A percentile compares a stretch with the other conserved stretches of the same genome.
Conservation (phyloP, 2,797 vertebrate species). For the Tolypeutes matacus region DNA sequence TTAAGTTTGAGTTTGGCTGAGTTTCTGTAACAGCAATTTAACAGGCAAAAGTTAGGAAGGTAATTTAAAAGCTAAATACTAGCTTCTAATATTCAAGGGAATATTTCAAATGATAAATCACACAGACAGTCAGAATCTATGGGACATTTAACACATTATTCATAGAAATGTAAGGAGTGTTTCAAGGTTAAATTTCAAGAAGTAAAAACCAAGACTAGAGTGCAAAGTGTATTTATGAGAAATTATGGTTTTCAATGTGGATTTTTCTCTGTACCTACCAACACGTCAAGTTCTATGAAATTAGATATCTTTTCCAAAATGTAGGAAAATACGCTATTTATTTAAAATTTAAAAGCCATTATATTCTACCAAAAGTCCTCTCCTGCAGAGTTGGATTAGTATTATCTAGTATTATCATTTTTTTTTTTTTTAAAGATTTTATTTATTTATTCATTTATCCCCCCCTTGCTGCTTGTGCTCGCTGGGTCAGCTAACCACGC, state of each 20-base stretch:
- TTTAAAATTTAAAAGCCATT: not conserved
- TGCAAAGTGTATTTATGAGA: constrained; percentile 38
- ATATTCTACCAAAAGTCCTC: not conserved
- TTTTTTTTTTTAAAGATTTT: too few species aligned
- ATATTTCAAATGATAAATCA: constrained; percentile 67
- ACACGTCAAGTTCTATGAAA: constrained; percentile 19
- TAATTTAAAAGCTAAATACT: constrained; percentile 30
- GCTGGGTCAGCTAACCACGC: too few species aligned
- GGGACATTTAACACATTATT: not conserved
- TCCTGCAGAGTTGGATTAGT: not conserved
- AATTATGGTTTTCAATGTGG: not conserved
- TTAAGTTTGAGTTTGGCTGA: not conserved
- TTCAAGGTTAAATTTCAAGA: constrained; percentile 57
- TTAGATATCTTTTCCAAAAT: constrained; percentile 38
- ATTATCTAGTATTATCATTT: fast-evolving
- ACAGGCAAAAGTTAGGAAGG: constrained; percentile 30
- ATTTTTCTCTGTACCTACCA: constrained; percentile 44
- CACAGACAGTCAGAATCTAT: constrained; percentile 11
- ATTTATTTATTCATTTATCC: too few species aligned
- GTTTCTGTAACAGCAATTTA: constrained; percentile 1
- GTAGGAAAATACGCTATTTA: not conserved
- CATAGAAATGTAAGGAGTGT: constrained; percentile 8
- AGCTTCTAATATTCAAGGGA: constrained; percentile 49
- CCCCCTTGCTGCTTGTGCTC: too few species aligned
- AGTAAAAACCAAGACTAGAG: not conserved